A percentile compares a stretch with the other conserved stretches of the same genome.
Evolutionary conservation across 2,797 vertebrate species (phyloP).

Genomic region (Tokudaia tokunoshimensis): DNA sequence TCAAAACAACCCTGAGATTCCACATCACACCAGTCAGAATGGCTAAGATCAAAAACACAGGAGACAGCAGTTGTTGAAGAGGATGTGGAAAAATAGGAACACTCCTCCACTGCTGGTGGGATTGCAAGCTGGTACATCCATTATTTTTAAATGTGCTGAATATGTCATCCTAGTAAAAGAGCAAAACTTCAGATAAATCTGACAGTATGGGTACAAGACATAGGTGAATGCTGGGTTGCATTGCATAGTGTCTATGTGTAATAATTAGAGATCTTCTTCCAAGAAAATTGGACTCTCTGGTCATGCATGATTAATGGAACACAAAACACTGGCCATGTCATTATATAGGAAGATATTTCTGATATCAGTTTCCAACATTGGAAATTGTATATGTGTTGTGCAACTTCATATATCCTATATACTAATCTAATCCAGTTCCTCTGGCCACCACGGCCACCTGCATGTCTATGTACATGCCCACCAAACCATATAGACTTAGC

Average conservation of each 20-base stretch:
- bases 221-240: background rate
- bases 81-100: no score
- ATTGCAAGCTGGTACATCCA: background rate
- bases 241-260: rapidly evolving
- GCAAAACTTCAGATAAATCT: background rate
- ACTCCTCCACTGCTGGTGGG: no score
- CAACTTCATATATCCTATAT: background rate
- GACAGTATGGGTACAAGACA: background rate
- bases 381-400: background rate
- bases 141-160: background rate
- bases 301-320: background rate
- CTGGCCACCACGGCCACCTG: background rate
- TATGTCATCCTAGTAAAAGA: background rate
- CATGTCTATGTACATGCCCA: background rate
- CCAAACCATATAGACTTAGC: background rate
- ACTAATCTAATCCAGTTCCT: background rate
- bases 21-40: no score
- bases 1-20: no score
- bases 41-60: no score
- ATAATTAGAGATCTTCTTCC: background rate
- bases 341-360: background rate
- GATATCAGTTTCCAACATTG: background rate
- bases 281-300: background rate
- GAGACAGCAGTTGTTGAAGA: no score
- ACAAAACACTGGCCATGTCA: background rate